These are phyloP conservation scores for Phalacrocorax brasilianus DNA, from an alignment of 2,113 vertebrate species.

Conservation along the genomic window DNA sequence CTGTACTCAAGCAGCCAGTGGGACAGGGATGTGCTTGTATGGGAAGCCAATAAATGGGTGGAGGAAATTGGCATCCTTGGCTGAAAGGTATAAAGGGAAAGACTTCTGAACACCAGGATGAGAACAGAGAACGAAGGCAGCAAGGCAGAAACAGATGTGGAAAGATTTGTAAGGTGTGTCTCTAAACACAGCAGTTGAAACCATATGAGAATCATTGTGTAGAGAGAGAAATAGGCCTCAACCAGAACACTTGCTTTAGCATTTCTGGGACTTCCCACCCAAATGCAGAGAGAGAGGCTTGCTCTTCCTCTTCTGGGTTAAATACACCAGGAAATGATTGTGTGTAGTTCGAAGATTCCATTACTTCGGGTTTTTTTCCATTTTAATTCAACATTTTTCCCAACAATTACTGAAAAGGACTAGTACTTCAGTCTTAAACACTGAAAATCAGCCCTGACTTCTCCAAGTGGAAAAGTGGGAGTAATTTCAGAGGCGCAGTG, in stretches of 20 bases:
- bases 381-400: conserved; percentile 47
- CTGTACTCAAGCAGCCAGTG: background rate
- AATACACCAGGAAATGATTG: background rate
- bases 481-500: background rate
- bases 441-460: background rate
- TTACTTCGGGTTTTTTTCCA: background rate
- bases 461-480: background rate
- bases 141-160: background rate
- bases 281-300: background rate
- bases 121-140: background rate
- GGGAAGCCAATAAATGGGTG: background rate
- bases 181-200: background rate
- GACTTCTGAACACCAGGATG: background rate
- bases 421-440: background rate
- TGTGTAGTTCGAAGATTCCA: background rate
- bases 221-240: background rate
- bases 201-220: background rate
- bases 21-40: background rate
- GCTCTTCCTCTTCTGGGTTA: background rate
- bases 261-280: background rate
- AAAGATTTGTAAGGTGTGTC: background rate
- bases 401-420: background rate
- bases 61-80: background rate
- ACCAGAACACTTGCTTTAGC: background rate
- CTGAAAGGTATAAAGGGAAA: background rate